phyloP scores from a whole-genome alignment of 2,888 invertebrate species.

The Syritta pipiens region DNA sequence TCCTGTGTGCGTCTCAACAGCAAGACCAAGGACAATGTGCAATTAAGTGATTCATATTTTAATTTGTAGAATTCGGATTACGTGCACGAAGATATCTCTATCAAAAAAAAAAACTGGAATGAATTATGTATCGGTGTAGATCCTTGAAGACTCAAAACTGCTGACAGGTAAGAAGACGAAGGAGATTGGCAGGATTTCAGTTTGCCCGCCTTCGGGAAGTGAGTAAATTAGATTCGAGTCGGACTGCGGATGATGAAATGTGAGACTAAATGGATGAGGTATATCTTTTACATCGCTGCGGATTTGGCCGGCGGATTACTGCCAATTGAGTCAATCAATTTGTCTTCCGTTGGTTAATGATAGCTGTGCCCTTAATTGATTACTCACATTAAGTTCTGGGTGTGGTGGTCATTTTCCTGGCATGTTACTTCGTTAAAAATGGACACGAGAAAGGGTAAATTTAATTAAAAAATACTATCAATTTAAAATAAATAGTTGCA shows the following conservation, averaged over 20 bases:
- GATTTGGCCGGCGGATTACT: background rate
- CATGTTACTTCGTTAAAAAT: too few relatives aligned
- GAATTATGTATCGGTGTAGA: constrained; percentile 10
- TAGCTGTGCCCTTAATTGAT: background rate
- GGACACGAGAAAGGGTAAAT: too few relatives aligned
- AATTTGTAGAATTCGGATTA: constrained; percentile 20
- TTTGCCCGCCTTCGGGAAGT: constrained; percentile 2
- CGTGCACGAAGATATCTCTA: background rate
- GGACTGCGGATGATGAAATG: background rate
- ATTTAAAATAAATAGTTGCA: too few relatives aligned
- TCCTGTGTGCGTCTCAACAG: background rate
- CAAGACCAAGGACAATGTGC: constrained; percentile 2
- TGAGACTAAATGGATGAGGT: background rate
- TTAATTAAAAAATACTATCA: too few relatives aligned
- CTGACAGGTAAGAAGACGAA: constrained; percentile 15
- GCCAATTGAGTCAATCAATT: background rate
- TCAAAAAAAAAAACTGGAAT: background rate
- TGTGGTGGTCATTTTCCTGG: too few relatives aligned
- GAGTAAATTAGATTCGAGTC: background rate
- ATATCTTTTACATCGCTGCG: background rate
- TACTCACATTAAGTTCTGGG: too few relatives aligned
- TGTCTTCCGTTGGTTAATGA: background rate
- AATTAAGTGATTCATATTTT: constrained; percentile 50
- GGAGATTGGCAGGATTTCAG: background rate
- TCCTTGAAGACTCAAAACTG: constrained; percentile 2